Evolutionary conservation across 1,140 invertebrate species (phyloP).

Genomic region (Tyrophagus putrescentiae): DNA sequence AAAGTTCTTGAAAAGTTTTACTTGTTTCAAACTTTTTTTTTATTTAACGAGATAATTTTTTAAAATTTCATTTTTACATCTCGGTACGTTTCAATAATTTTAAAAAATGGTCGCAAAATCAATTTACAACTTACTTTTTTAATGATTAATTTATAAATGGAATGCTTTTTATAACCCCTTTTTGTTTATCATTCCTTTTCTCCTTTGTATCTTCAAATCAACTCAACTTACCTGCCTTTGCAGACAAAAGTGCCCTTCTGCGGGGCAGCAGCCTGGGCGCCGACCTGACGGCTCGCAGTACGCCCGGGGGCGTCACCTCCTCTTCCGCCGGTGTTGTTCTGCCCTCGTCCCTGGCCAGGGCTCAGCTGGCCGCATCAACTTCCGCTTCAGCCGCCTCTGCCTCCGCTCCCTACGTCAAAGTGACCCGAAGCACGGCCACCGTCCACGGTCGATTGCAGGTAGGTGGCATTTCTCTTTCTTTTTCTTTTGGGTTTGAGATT

Average conservation of each 20-base stretch:
- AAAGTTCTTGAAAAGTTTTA: too few relatives aligned
- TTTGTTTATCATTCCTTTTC: neutral
- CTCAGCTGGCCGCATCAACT: neutral
- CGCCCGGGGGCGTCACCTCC: neutral
- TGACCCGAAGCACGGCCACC: slow-evolving; percentile 1
- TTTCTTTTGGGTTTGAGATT: neutral
- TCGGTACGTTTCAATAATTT: too few relatives aligned
- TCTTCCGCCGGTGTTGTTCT: neutral
- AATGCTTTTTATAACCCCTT: too few relatives aligned
- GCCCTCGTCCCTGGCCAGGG: neutral
- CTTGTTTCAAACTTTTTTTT: too few relatives aligned
- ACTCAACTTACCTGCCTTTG: neutral
- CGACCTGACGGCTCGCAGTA: slow-evolving; percentile 6
- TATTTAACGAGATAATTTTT: too few relatives aligned
- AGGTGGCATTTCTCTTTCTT: neutral
- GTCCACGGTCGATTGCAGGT: slow-evolving; percentile 14
- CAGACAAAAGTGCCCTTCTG: slow-evolving; percentile 2
- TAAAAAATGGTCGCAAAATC: too few relatives aligned
- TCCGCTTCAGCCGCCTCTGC: too few relatives aligned
- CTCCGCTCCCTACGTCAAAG: slow-evolving; percentile 7
- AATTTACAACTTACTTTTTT: too few relatives aligned
- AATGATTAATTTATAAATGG: too few relatives aligned
- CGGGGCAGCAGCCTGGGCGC: slow-evolving; percentile 18
- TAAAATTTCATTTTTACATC: too few relatives aligned
- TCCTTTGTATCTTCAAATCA: neutral